Base-by-base conservation (phyloP, 2,888 invertebrate genomes). In the Euproctis similis region DNA sequence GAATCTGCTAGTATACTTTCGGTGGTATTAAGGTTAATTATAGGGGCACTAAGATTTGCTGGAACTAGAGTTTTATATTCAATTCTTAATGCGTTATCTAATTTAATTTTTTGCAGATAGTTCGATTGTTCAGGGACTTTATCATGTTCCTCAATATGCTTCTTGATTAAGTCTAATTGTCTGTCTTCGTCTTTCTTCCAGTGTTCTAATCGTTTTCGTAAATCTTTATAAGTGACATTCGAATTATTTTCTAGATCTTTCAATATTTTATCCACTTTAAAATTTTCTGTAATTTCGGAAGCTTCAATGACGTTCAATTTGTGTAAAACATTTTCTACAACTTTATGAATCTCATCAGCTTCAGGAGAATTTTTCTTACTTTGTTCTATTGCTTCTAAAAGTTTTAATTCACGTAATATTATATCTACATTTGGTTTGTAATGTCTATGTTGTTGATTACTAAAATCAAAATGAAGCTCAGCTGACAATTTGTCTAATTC, bases 401-500 rank as follows among this genome's bases (percentile, higher is more conserved):
- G 26, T 44, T 64, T 63, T 17, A 75, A 53, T 41, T 67, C 49
- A 12, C 53, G 41, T 44, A 62, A 56, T 16, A 73, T 44, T n/a
- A 39, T 53, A 11, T 70, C 62, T 2, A 60, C 22, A 12, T 59
- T 47, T 2, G 61, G 46, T 22, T 53, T 37, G 11, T 43, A 39
- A 19, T 45, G 40, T 22, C 49, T 44, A 8, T 41, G 23, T 26
- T 49, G 36, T 11, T 46, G 35, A 30, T 43, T 43, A 10, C 40
- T 39, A 4, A 65, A 40, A 42, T 67, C 45, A 10, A 46, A 30
- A 23, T 51, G 59, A 2, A 69, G 42, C 11, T 61, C 58, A 13
- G 42, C 44, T 4, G 73, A 59, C 24, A 78, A 49, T 18, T 63
- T 64, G 12, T 59, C 52, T 5, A 77, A 44, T 47, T 74, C 64